A percentile compares a stretch with the other conserved stretches of the same genome.
These are phyloP conservation scores for Tetropium fuscum DNA, from an alignment of 2,888 invertebrate genomes.

Conservation along the genomic window DNA sequence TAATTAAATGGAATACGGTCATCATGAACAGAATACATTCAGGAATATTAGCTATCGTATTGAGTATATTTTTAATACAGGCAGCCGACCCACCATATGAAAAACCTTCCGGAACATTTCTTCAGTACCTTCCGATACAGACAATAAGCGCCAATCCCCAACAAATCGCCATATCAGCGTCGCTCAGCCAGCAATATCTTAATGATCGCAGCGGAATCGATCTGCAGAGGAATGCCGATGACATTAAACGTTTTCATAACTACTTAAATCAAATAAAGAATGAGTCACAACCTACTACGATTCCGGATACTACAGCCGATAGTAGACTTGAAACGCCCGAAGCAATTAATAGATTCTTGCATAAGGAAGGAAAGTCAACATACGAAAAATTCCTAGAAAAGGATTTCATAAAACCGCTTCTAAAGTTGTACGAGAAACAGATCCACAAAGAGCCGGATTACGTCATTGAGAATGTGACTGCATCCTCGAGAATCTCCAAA, in stretches of 20 bases:
- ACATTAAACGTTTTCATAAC: slow-evolving; percentile 51
- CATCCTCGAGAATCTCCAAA: slow-evolving; percentile 53
- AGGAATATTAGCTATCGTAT: slow-evolving; percentile 61
- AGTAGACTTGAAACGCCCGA: slow-evolving; percentile 37
- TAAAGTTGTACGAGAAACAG: slow-evolving; percentile 57
- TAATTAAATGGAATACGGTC: slow-evolving; percentile 41
- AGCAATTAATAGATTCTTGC: slow-evolving; percentile 51
- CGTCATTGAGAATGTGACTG: slow-evolving; percentile 43
- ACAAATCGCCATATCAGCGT: neutral
- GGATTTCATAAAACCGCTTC: slow-evolving; percentile 60
- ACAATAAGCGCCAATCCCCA: neutral
- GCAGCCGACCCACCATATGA: slow-evolving; percentile 63
- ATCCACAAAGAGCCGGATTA: slow-evolving; percentile 49
- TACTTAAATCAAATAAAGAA: slow-evolving; percentile 50
- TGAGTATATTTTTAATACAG: slow-evolving; percentile 64
- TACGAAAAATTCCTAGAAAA: slow-evolving; percentile 60
- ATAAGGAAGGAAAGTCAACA: slow-evolving; percentile 55
- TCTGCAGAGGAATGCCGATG: slow-evolving; percentile 42
- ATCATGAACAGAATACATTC: slow-evolving; percentile 65
- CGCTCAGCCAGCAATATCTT: slow-evolving; percentile 17
- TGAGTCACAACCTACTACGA: slow-evolving; percentile 37
- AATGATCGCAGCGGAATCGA: slow-evolving; percentile 28
- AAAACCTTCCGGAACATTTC: slow-evolving; percentile 46
- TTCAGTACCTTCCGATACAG: slow-evolving; percentile 43
- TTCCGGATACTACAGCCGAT: neutral